Base-by-base conservation (phyloP, 1,140 invertebrate genomes). In the Micrasema minimum region DNA sequence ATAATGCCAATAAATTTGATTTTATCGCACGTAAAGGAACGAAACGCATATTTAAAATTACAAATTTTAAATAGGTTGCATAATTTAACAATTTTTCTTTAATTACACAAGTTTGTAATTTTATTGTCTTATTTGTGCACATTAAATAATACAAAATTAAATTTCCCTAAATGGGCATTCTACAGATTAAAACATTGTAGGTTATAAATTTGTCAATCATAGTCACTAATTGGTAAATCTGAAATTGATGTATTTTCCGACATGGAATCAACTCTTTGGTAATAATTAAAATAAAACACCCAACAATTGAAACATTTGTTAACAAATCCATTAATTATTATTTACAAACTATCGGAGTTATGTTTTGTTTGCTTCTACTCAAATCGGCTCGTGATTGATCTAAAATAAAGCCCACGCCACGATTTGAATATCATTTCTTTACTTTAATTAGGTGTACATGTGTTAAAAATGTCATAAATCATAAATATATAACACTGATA, bases 201-300 rank as follows among this genome's bases (percentile, higher is more conserved):
- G n/a, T n/a, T n/a, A n/a, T n/a, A n/a, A 43, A 62, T 62, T 43
- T 62, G 41, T 62, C 57, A 62, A 62, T 62, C 57, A 45, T n/a
- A n/a, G 20, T 18, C 26, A 3, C 41, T 62, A 43, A 51, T 57
- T 57, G 31, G 35, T 57, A 31, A n/a, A 18, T 26, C 31, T 14
- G 12, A 20, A 57, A 57, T 35, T 31, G n/a, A 35, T 18, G 37
- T 45, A 22, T 41, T 41, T 11, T 22, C 1, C 1, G 11, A 62
- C 45, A 62, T n/a, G n/a, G n/a, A 62, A 62, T 62, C 57, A 62
- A 62, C 23, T 18, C 26, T 62, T 62, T 43, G 57, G n/a, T n/a
- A 62, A 62, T 45, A 62, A 43, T 62, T 62, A 43, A 43, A 62
- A 62, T 11, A 43, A 62, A 43, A 62, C 57, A 62, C 57, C 57